A percentile compares a stretch with the other conserved stretches of the same genome.
phyloP scores from a whole-genome alignment of 2,113 vertebrate species.

The Formicarius rufipectus region DNA sequence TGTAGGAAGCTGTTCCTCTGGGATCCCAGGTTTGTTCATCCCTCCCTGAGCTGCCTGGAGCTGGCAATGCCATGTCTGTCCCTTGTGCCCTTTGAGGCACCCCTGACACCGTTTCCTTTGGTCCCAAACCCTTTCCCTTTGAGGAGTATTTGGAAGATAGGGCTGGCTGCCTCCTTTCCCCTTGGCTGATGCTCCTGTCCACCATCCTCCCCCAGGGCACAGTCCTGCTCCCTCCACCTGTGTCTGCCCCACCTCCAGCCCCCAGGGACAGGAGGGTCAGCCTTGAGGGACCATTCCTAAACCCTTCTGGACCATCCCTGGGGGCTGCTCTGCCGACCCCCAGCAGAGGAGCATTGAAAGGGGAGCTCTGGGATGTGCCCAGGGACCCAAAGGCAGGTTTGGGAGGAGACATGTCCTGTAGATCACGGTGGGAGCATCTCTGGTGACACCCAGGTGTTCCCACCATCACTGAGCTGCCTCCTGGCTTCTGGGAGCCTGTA shows the following conservation, averaged over 20 bases:
- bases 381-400: background rate
- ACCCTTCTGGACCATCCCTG: background rate
- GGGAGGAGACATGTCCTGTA: fast-evolving
- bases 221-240: fast-evolving
- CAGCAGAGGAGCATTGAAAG: fast-evolving
- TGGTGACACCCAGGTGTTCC: background rate
- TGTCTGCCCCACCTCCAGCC: background rate
- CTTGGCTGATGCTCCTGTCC: background rate
- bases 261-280: background rate
- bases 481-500: background rate
- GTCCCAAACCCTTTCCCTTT: too few relatives aligned
- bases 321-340: background rate
- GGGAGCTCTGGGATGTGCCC: background rate
- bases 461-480: background rate
- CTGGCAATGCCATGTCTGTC: background rate
- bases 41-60: background rate
- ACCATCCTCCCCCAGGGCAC: fast-evolving
- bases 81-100: background rate
- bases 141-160: background rate
- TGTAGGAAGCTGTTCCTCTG: too few relatives aligned
- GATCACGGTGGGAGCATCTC: background rate
- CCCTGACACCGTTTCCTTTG: background rate
- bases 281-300: background rate
- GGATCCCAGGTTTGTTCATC: too few relatives aligned
- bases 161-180: background rate